Evolutionary conservation across 2,113 vertebrate species (phyloP).

Genomic region (Nipponia nippon): DNA sequence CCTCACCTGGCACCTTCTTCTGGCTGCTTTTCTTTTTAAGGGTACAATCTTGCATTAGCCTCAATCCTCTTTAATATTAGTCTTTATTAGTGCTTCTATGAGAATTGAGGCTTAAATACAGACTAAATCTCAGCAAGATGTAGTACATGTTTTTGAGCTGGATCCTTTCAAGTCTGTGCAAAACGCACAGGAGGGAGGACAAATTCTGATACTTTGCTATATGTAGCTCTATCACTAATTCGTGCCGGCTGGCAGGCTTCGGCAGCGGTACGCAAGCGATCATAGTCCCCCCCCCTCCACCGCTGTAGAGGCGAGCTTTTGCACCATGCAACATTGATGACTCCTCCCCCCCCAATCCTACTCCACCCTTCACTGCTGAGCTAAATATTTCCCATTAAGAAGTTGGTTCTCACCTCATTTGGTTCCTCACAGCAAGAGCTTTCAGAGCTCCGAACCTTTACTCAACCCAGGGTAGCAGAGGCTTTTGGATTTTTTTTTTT

Average conservation of each 20-base stretch:
- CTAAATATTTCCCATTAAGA: background rate
- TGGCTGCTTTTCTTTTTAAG: background rate
- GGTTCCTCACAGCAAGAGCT: background rate
- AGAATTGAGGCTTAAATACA: background rate
- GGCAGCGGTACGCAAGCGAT: background rate
- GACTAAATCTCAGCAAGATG: background rate
- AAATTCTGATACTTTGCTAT: fast-evolving
- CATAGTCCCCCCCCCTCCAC: no score
- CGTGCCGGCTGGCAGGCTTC: background rate
- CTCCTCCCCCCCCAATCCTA: background rate
- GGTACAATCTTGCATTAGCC: background rate
- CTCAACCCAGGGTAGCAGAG: background rate
- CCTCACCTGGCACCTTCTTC: background rate
- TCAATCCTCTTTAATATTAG: background rate
- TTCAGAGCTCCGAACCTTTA: background rate
- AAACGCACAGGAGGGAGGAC: background rate
- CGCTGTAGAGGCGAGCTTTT: background rate
- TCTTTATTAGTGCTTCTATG: background rate
- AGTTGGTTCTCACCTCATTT: background rate
- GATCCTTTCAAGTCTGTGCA: background rate
- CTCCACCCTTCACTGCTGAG: background rate
- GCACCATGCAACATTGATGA: background rate
- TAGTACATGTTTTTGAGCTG: background rate
- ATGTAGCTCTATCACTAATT: background rate
- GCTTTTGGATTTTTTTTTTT: background rate